phyloP scores from a whole-genome alignment of 92 coral and sea anemone species.

The Siderastrea siderea region DNA sequence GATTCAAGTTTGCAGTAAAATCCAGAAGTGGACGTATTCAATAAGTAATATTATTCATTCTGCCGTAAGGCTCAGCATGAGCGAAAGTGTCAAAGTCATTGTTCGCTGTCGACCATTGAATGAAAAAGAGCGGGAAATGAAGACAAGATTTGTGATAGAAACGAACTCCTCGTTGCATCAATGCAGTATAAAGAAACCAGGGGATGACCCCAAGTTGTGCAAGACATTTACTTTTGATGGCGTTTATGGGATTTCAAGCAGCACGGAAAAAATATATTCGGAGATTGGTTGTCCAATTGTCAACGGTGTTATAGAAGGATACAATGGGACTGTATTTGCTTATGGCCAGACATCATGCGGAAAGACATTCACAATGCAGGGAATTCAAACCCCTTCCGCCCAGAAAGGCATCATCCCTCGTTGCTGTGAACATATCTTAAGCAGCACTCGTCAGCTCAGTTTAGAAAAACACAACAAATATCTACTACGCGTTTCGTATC shows the following conservation, averaged over 20 bases:
- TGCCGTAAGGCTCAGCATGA: constrained; percentile 37
- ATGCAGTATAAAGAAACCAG: constrained; percentile 66
- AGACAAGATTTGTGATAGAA: constrained; percentile 71
- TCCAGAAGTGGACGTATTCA: too few species aligned
- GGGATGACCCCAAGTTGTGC: constrained; percentile 48
- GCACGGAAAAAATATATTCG: constrained; percentile 81
- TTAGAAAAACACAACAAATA: constrained; percentile 72
- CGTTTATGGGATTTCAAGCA: constrained; percentile 78
- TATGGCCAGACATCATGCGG: constrained; percentile 95
- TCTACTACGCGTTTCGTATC: constrained; percentile 85
- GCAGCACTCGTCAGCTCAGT: constrained; percentile 64
- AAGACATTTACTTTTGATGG: constrained; percentile 87
- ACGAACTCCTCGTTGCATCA: constrained; percentile 76
- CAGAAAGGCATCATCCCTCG: constrained; percentile 86
- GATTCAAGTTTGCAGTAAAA: not conserved
- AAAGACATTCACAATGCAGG: constrained; percentile 93
- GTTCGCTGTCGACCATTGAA: constrained; percentile 91
- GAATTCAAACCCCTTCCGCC: constrained; percentile 58
- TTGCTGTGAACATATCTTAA: constrained; percentile 85
- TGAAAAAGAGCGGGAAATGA: constrained; percentile 75
- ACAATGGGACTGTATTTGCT: constrained; percentile 92
- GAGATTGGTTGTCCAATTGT: constrained; percentile 92
- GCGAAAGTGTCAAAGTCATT: constrained; percentile 86
- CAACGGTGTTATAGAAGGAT: constrained; percentile 86
- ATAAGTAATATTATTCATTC: not conserved